Conservation (phyloP, 1,140 invertebrate genomes). For the Anoplophora glabripennis region DNA sequence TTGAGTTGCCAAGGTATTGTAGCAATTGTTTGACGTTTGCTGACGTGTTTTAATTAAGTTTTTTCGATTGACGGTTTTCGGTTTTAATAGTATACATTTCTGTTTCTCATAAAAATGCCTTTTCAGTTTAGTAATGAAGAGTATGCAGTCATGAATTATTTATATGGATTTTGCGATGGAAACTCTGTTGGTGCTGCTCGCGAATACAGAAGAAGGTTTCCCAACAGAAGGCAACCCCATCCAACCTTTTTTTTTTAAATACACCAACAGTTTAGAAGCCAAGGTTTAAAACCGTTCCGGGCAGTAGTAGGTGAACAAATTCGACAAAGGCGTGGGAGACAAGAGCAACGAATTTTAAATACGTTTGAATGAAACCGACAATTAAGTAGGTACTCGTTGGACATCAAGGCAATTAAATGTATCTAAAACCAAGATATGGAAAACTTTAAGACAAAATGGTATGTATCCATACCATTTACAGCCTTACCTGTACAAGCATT, state of each 20-base stretch:
- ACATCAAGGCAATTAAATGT: background rate
- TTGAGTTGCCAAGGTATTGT: too few relatives aligned
- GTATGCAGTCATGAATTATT: conserved; percentile 2
- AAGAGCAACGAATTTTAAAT: background rate
- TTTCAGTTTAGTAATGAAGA: conserved; percentile 1
- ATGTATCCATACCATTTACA: background rate
- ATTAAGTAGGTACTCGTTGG: background rate
- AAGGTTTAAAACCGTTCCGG: background rate
- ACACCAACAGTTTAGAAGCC: background rate
- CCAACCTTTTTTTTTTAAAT: background rate
- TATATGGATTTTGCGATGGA: too few relatives aligned
- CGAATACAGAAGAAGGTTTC: background rate
- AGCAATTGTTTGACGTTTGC: too few relatives aligned
- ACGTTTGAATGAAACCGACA: background rate
- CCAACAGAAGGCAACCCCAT: background rate
- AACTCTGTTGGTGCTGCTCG: background rate
- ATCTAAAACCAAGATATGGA: background rate
- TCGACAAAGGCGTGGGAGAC: too few relatives aligned
- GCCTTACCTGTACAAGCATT: conserved; percentile 5
- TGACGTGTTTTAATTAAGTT: too few relatives aligned
- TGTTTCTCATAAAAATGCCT: background rate
- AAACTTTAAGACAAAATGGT: conserved; percentile 10
- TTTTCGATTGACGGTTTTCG: too few relatives aligned
- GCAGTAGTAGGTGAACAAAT: too few relatives aligned
- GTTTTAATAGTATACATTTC: too few relatives aligned